Conservation (phyloP, 2,797 vertebrate genomes). For the Anas georgica region DNA sequence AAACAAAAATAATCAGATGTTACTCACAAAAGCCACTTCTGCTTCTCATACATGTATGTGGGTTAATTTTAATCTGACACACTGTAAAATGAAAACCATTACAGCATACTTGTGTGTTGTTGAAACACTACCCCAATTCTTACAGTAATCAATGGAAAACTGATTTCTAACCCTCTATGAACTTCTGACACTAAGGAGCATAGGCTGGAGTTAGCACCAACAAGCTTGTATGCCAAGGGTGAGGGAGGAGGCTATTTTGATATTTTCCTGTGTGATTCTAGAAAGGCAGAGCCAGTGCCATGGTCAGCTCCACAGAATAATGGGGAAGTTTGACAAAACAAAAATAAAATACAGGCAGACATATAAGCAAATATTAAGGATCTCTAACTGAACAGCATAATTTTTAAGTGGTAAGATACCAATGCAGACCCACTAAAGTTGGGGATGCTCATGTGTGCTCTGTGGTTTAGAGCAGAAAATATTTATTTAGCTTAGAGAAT, state of each 20-base stretch:
- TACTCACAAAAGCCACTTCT: not conserved
- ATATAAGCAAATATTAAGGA: not conserved
- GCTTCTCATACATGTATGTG: not conserved
- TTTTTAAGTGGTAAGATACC: not conserved
- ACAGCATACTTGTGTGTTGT: not conserved
- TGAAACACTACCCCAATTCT: not conserved
- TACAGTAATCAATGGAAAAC: not conserved
- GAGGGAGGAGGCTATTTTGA: not conserved
- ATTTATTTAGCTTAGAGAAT: not conserved
- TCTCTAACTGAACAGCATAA: not conserved
- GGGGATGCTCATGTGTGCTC: not conserved
- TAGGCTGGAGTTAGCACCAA: not conserved
- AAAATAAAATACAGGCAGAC: not conserved
- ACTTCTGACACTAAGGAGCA: not conserved
- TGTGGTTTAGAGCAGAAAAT: not conserved
- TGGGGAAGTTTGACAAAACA: not conserved
- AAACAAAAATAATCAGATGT: not conserved
- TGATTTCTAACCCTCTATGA: not conserved
- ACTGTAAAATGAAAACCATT: not conserved
- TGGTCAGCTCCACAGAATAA: not conserved
- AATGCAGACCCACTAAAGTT: not conserved
- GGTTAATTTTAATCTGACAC: not conserved
- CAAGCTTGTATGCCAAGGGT: not conserved
- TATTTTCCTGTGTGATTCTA: not conserved
- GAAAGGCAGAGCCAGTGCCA: not conserved